Percentiles rank a stretch among this genome's conserved stretches.
Evolutionary conservation across 2,888 invertebrate genomes (phyloP).

Genomic region (Meganola albula): DNA sequence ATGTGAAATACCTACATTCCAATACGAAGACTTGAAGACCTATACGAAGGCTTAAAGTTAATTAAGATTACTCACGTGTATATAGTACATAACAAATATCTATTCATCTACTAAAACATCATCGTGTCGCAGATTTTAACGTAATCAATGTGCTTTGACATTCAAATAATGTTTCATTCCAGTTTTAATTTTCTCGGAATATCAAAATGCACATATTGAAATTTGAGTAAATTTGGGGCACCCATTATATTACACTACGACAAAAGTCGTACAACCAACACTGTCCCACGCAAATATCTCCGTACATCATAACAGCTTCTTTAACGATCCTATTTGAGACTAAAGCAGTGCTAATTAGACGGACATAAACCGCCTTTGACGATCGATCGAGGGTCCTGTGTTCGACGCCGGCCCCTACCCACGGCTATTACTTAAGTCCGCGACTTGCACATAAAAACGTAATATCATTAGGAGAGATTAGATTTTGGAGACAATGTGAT

Average conservation of each 20-base stretch:
- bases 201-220: too few relatives aligned
- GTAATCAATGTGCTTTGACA: too few relatives aligned
- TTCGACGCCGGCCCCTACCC: slow-evolving; percentile 12
- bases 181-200: too few relatives aligned
- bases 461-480: slow-evolving; percentile 29
- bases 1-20: too few relatives aligned
- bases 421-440: slow-evolving; percentile 28
- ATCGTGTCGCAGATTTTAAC: too few relatives aligned
- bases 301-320: slow-evolving; percentile 33
- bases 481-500: slow-evolving; percentile 12
- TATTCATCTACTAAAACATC: too few relatives aligned
- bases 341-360: slow-evolving; percentile 44
- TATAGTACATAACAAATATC: too few relatives aligned
- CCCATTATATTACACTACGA: neutral
- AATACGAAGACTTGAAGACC: too few relatives aligned
- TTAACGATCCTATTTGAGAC: slow-evolving; percentile 40
- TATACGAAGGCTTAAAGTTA: too few relatives aligned
- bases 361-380: slow-evolving; percentile 15
- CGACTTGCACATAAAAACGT: slow-evolving; percentile 28
- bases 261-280: slow-evolving; percentile 1
- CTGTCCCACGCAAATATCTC: slow-evolving; percentile 23
- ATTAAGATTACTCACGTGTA: too few relatives aligned
- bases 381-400: slow-evolving; percentile 27
- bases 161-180: too few relatives aligned
- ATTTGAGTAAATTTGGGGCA: too few relatives aligned